Conservation (phyloP, 2,113 vertebrate species). For the Phodopus roborovskii region DNA sequence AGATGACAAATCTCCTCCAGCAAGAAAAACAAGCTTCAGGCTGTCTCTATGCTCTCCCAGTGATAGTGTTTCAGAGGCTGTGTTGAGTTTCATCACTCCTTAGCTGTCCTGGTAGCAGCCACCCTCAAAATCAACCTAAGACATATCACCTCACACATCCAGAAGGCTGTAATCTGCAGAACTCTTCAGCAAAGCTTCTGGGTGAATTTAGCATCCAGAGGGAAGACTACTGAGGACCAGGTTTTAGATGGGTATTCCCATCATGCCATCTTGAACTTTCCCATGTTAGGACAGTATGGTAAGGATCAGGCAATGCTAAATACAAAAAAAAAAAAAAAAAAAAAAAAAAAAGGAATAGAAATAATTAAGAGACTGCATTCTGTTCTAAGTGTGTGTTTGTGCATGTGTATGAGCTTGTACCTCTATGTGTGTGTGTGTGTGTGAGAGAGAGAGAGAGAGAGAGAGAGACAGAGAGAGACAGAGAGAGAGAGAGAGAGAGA, state of each 20-base stretch:
- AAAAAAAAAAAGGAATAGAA: not conserved
- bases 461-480: no score
- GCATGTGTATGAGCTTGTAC: not conserved
- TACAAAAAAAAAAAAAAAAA: not conserved
- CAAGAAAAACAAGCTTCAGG: constrained; percentile 52
- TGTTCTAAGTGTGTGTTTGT: not conserved
- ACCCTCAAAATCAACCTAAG: not conserved
- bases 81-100: constrained; percentile 16
- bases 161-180: not conserved
- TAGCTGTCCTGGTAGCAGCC: not conserved
- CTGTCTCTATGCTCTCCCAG: not conserved
- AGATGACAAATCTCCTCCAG: constrained; percentile 24
- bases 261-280: not conserved
- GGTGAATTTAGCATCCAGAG: not conserved
- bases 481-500: no score
- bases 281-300: not conserved
- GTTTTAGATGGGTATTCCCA: not conserved
- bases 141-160: not conserved
- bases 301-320: not conserved
- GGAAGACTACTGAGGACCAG: rapidly evolving
- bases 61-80: not conserved
- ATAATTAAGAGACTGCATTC: not conserved
- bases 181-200: not conserved
- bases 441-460: no score
- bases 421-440: not conserved